Conservation (phyloP, 2,888 invertebrate species). For the Rhyacophila evoluta region DNA sequence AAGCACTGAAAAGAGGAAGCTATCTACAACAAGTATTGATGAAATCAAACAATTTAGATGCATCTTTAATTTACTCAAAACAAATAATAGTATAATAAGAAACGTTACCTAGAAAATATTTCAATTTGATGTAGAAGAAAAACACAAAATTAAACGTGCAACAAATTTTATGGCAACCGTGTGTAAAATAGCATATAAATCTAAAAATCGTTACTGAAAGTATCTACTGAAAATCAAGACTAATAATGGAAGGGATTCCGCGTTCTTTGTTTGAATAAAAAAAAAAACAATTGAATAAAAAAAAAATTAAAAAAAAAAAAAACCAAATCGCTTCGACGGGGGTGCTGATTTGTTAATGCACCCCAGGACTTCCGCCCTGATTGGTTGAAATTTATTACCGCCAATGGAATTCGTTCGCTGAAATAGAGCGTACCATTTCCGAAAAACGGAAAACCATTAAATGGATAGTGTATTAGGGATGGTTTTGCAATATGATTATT, state of each 20-base stretch:
- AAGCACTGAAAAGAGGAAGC: too few species aligned
- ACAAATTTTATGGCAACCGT: too few species aligned
- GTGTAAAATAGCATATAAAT: too few species aligned
- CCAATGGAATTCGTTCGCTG: conserved; percentile 12
- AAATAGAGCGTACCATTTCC: conserved; percentile 34
- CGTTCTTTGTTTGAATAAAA: neutral
- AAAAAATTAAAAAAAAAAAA: neutral
- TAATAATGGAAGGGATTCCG: neutral
- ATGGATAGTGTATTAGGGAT: neutral
- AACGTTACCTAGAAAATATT: too few species aligned
- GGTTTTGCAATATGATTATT: too few species aligned
- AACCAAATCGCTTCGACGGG: neutral
- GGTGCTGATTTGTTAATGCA: conserved; percentile 46
- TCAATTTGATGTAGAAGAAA: too few species aligned
- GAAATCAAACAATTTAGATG: too few species aligned
- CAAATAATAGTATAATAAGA: too few species aligned
- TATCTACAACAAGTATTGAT: too few species aligned
- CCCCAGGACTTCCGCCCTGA: conserved; percentile 35
- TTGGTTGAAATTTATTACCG: conserved; percentile 42
- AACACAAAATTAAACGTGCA: too few species aligned
- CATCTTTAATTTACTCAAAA: too few species aligned
- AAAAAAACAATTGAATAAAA: neutral
- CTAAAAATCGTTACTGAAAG: too few species aligned
- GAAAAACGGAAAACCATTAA: conserved; percentile 23
- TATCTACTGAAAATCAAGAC: neutral